Evolutionary conservation across 2,113 vertebrate genomes (phyloP).

Genomic region (Potamarius usumacintae): DNA sequence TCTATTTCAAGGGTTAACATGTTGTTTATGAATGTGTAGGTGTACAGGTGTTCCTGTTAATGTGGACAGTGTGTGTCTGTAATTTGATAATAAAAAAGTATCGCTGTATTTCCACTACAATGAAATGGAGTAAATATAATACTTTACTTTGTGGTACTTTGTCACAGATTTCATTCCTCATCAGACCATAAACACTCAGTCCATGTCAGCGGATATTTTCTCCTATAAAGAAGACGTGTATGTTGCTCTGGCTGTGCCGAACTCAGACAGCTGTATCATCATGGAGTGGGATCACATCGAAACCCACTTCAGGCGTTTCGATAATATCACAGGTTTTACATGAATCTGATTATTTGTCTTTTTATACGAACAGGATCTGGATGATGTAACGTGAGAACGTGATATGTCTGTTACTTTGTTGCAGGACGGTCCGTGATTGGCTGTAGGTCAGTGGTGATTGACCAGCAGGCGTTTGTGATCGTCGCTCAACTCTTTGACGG

Average conservation of each 20-base stretch:
- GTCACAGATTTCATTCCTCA: slow-evolving; percentile 90
- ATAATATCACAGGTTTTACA: slow-evolving; percentile 91
- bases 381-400: background rate
- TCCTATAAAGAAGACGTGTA: slow-evolving; percentile 93
- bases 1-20: background rate
- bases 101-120: background rate
- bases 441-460: slow-evolving; percentile 90
- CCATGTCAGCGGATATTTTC: slow-evolving; percentile 93
- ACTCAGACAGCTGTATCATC: slow-evolving; percentile 94
- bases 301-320: slow-evolving; percentile 93
- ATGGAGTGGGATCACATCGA: slow-evolving; percentile 98
- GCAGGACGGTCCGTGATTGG: slow-evolving; percentile 94
- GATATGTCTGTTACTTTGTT: background rate
- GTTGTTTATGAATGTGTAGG: background rate
- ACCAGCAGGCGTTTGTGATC: slow-evolving; percentile 89
- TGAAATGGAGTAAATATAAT: background rate
- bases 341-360: background rate
- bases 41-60: background rate
- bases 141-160: slow-evolving; percentile 9
- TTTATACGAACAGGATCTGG: background rate
- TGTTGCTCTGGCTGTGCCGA: slow-evolving; percentile 89
- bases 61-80: background rate
- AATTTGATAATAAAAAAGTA: background rate
- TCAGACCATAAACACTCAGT: slow-evolving; percentile 90
- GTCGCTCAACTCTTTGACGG: slow-evolving; percentile 95